Base-by-base conservation (phyloP, 1,140 invertebrate genomes). In the Carposina sasakii region DNA sequence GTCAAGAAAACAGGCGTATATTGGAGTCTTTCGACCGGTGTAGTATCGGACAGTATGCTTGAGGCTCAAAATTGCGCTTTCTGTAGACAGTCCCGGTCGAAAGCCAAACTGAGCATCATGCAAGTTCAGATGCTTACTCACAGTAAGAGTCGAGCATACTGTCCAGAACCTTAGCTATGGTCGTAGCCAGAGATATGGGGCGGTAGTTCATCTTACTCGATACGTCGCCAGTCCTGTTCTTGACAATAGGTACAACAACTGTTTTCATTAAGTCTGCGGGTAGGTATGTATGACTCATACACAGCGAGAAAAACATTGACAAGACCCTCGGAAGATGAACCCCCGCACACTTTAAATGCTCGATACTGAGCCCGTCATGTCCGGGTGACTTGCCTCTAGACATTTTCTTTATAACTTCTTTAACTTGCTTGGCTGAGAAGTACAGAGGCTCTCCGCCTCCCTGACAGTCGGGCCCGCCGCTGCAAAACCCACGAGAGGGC, bases 281-380 rank as follows among this genome's bases (percentile, higher is more conserved):
- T 33, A 33, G n/a, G 15, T 33, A 13, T 8, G 31, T n/a, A 13
- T 33, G 31, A 33, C 31, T 33, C 9, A 33, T 33, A 15, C 31
- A 33, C 31, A 33, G 9, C 16, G 37, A 19, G 13, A 40, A 40
- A 19, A 40, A 40, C 37, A 40, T 19, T 9, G 37, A 40, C 4
- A 40, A 13, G 13, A 40, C 37, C 13, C 37, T 40, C 9, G 37
- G 20, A 13, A 40, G 20, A 13, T 40, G 37, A 4, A 40, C 8
- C 15, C 37, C 37, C 15, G 37, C 20, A n/a, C n/a, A n/a, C n/a
- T n/a, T n/a, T 13, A 40, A 22, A 9, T 40, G 37, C 37, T 40
- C 37, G 13, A 40, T 40, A 22, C 20, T 40, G 37, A 40, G 37
- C 37, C 37, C 37, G 19, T 40, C 37, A 40, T 40, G 37, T 13